A percentile compares a stretch with the other conserved stretches of the same genome.
Evolutionary conservation across 53 echinoderm and acorn worm genomes (phyloP).

Genomic region (Henricia sp.): DNA sequence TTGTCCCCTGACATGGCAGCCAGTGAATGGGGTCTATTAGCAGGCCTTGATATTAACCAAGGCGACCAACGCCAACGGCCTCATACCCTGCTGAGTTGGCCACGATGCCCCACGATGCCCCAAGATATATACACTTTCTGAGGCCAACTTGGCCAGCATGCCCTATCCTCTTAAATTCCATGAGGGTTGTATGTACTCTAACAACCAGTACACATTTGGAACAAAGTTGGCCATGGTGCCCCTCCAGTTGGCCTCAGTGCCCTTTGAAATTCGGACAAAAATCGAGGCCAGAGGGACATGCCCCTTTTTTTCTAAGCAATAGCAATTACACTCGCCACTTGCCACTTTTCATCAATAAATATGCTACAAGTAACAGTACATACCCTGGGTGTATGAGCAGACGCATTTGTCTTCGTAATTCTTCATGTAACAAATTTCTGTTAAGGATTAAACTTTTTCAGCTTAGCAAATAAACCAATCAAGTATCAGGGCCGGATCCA

Average conservation of each 20-base stretch:
- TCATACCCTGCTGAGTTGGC: too few species aligned
- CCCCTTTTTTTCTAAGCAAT: background rate
- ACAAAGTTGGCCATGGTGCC: too few species aligned
- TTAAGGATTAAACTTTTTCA: constrained; percentile 12
- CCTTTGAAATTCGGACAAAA: too few species aligned
- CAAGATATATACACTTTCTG: background rate
- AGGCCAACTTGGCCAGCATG: too few species aligned
- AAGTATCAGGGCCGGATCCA: too few species aligned
- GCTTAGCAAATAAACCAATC: background rate
- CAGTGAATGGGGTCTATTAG: too few species aligned
- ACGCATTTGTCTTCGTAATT: constrained; percentile 21
- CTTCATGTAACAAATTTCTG: background rate
- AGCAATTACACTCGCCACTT: background rate
- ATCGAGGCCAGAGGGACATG: background rate
- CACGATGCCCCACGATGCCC: too few species aligned
- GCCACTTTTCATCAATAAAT: background rate
- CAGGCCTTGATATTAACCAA: too few species aligned
- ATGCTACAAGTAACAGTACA: background rate
- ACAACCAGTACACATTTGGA: background rate
- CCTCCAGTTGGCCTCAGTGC: too few species aligned
- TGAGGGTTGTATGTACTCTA: background rate
- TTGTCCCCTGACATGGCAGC: too few species aligned
- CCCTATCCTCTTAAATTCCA: too few species aligned
- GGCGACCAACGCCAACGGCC: too few species aligned
- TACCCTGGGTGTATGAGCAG: constrained; percentile 58